A percentile compares a stretch with the other conserved stretches of the same genome.
These are phyloP conservation scores for Ypsolopha sequella DNA, from an alignment of 2,888 invertebrate genomes.

Conservation along the genomic window DNA sequence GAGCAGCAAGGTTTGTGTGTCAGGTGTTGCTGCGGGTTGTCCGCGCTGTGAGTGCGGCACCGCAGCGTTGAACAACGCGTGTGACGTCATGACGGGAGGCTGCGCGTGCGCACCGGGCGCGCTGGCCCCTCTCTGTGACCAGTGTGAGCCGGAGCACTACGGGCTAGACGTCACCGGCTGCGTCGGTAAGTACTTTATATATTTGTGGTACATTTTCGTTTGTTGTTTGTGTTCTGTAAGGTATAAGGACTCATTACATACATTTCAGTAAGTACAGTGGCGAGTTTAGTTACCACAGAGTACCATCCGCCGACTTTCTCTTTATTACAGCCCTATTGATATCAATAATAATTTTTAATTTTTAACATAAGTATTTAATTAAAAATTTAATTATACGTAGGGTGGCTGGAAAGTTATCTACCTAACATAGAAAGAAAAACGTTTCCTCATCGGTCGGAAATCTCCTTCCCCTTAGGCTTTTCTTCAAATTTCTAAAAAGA, in stretches of 20 bases:
- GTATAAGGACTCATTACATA: background rate
- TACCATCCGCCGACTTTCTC: no score
- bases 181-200: slow-evolving; percentile 70
- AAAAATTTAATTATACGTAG: no score
- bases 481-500: no score
- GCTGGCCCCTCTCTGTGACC: slow-evolving; percentile 81
- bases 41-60: slow-evolving; percentile 82
- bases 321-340: no score
- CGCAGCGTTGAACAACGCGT: slow-evolving; percentile 76
- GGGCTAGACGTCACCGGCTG: slow-evolving; percentile 77
- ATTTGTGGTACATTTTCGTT: background rate
- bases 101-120: slow-evolving; percentile 86
- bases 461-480: no score
- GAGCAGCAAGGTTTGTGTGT: slow-evolving; percentile 22
- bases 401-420: no score
- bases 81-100: slow-evolving; percentile 82
- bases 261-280: background rate
- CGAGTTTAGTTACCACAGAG: no score
- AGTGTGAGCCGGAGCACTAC: slow-evolving; percentile 79
- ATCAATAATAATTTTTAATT: no score
- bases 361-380: no score
- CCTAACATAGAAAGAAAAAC: no score
- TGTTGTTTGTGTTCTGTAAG: background rate
- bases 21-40: slow-evolving; percentile 83
- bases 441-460: no score